Base-by-base conservation (phyloP, 2,113 vertebrate genomes). In the Oophaga pumilio region DNA sequence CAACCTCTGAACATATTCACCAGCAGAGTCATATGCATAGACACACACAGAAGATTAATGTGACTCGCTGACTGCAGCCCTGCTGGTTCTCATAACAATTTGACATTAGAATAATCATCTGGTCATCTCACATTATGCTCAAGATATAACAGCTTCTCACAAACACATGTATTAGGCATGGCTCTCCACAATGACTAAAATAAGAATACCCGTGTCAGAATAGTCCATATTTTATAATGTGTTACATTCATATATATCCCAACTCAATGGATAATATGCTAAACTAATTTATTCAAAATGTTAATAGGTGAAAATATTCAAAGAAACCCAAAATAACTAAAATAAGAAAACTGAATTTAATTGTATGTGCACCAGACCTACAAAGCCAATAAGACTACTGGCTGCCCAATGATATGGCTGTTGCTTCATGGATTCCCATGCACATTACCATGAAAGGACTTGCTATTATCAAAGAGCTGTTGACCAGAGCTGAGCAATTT, bases 1-100 rank as follows among this genome's bases (percentile, higher is more conserved):
- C 28, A 43, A 50, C 28, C 20, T 50, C 60, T 68, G 60, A 52
- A 15, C 43, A 66, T 8, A 52, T 68, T 66, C 62, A 82, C 33
- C 80, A 82, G 56, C 57, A 79, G 9, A 79, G 59, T 82, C 33
- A 82, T 82, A 82, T 82, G 80, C 80, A 43, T 2, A 66, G 80
- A 52, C 80, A 82, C 59, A 66, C 80, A 50, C 62, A n/a, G 28
- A 52, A 52, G 15, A 82, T 82, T 82, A 82, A 43, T 43, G 79
- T 50, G 80, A 22, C 80, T 22, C 17, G 56, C 57, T 33, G 56
- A 20, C 26, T 33, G 22, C 17, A 64, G 20, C 28, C 49, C 60
- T 49, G 80, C 20, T 50, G 56, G 18, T 7, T 82, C 10, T 50
- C 60, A 66, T 64, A 24, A 52, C 22, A 43, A 64, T 52, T 14